A percentile compares a stretch with the other conserved stretches of the same genome.
phyloP scores from a whole-genome alignment of 2,797 vertebrate species.

The Enteromius thamalakanensis region DNA sequence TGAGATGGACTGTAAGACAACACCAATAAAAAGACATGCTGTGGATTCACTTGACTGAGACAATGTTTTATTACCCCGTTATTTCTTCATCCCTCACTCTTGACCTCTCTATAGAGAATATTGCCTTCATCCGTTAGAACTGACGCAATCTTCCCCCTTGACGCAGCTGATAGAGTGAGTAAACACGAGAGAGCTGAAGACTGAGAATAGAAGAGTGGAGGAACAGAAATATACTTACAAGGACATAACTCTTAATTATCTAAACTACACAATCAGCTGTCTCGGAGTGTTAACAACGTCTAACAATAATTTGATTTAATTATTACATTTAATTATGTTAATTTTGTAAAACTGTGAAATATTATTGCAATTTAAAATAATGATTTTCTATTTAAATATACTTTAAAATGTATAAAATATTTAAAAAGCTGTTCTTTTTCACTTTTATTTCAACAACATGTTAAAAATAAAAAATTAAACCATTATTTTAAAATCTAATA shows the following conservation, averaged over 20 bases:
- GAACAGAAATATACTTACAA: constrained; percentile 6
- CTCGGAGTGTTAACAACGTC: no score
- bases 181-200: constrained; percentile 39
- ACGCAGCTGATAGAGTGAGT: constrained; percentile 29
- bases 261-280: not conserved
- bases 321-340: not conserved
- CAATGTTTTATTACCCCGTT: constrained; percentile 20
- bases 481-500: no score
- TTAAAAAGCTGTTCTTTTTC: not conserved
- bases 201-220: constrained; percentile 2
- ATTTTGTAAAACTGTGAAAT: not conserved
- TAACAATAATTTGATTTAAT: no score
- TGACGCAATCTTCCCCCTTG: constrained; percentile 33
- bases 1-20: not conserved
- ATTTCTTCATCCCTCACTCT: constrained; percentile 19
- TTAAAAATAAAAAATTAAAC: no score
- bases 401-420: not conserved
- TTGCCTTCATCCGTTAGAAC: constrained; percentile 33
- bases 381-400: no score
- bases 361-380: not conserved
- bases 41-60: constrained; percentile 18
- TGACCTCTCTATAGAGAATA: constrained; percentile 28
- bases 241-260: not conserved
- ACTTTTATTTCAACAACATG: not conserved
- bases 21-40: constrained; percentile 27